Evolutionary conservation across 1,140 invertebrate species (phyloP).

Genomic region (Bombus cullumanus): DNA sequence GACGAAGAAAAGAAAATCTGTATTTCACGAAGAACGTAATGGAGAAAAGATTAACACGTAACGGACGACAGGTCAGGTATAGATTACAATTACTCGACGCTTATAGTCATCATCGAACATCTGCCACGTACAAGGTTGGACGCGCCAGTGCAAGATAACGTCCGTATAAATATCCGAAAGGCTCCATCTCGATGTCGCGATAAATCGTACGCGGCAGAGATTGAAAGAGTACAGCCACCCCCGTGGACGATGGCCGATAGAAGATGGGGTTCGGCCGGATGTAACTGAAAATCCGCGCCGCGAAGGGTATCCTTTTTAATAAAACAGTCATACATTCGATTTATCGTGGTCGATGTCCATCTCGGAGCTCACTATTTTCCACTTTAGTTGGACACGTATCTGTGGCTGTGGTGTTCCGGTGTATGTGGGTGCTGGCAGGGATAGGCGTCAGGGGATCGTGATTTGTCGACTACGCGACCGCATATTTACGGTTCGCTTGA

Average conservation of each 20-base stretch:
- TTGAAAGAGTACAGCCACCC: constrained; percentile 6
- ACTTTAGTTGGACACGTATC: constrained; percentile 34
- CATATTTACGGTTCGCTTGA: constrained; percentile 60
- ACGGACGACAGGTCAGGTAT: not conserved
- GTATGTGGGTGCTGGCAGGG: constrained; percentile 22
- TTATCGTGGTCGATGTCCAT: constrained; percentile 45
- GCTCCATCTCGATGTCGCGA: constrained; percentile 1
- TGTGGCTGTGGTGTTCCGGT: not conserved
- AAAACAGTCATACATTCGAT: constrained; percentile 47
- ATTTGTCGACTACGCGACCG: constrained; percentile 50
- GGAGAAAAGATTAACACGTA: not conserved
- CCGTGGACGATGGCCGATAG: not conserved
- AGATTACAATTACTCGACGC: not conserved
- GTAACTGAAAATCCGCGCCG: constrained; percentile 29
- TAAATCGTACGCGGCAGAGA: constrained; percentile 20
- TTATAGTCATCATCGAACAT: not conserved
- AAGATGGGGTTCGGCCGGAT: not conserved
- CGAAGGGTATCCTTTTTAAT: constrained; percentile 46
- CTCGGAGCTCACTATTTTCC: constrained; percentile 44
- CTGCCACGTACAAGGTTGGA: not conserved
- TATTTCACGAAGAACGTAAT: not conserved
- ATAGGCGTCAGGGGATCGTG: constrained; percentile 29
- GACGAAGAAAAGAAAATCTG: too few species aligned
- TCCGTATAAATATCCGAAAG: not conserved
- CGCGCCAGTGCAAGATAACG: not conserved